These are phyloP conservation scores for Gyrodactylus salaris DNA, from an alignment of 1,140 invertebrate species.

Conservation along the genomic window DNA sequence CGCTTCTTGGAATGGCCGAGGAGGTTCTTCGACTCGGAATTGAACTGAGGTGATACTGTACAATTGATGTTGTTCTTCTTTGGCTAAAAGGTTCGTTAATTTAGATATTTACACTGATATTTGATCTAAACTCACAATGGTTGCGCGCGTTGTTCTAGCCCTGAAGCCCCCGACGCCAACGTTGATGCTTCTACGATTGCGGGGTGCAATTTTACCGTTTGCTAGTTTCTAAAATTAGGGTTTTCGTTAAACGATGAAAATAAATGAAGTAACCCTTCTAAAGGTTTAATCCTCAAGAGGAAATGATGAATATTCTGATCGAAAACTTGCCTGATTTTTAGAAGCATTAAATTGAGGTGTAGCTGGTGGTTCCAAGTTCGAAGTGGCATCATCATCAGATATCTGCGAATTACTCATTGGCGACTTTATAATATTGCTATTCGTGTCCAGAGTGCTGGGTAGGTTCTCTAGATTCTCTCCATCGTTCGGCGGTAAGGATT, in stretches of 20 bases:
- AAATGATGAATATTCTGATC: too few relatives aligned
- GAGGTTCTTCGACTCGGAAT: neutral
- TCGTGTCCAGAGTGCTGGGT: neutral
- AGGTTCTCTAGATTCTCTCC: neutral
- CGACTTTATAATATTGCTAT: neutral
- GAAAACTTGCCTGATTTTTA: neutral
- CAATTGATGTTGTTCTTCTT: too few relatives aligned
- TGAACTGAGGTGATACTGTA: too few relatives aligned
- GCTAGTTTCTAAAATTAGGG: neutral
- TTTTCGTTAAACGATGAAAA: neutral
- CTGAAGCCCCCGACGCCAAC: slow-evolving; percentile 3
- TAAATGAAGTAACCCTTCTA: neutral
- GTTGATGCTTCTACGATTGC: neutral
- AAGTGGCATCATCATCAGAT: neutral
- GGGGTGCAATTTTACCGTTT: neutral
- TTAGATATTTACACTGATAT: too few relatives aligned
- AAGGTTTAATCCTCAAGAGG: too few relatives aligned
- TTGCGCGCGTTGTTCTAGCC: neutral
- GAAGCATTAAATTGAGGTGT: neutral
- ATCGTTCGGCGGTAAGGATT: neutral
- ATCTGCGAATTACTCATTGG: neutral
- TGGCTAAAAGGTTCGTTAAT: too few relatives aligned
- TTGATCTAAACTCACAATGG: neutral
- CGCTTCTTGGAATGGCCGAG: neutral
- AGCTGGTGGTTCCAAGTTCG: neutral